Evolutionary conservation across 2,888 invertebrate genomes (phyloP).

Genomic region (Piscicola geometra): DNA sequence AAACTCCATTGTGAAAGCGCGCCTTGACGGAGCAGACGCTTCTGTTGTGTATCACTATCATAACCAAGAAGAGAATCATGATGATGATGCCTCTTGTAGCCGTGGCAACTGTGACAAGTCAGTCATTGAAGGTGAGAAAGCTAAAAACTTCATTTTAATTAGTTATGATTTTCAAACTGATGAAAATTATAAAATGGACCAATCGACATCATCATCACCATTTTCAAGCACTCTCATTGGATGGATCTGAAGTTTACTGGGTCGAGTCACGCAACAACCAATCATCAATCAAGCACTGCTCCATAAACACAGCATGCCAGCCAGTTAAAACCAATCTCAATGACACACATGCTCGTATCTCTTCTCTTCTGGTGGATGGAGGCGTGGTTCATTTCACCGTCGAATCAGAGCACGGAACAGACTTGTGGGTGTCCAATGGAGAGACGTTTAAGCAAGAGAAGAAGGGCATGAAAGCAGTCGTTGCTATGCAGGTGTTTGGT

Average conservation of each 20-base stretch:
- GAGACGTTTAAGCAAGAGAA: background rate
- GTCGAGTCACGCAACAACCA: slow-evolving; percentile 58
- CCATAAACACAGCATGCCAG: background rate
- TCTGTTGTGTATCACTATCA: no score
- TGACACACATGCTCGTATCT: background rate
- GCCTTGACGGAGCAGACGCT: no score
- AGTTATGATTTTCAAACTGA: no score
- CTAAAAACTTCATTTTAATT: no score
- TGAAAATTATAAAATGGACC: no score
- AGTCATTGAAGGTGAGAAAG: no score
- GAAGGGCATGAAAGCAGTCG: background rate
- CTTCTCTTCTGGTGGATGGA: slow-evolving; percentile 23
- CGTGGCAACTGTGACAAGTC: no score
- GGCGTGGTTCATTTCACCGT: background rate
- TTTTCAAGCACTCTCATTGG: slow-evolving; percentile 63
- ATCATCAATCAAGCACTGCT: background rate
- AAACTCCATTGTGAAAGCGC: no score
- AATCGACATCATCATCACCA: background rate
- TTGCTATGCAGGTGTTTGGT: background rate
- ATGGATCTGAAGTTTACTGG: slow-evolving; percentile 70
- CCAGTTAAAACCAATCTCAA: background rate
- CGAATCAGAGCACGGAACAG: background rate
- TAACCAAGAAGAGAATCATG: no score
- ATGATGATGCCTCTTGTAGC: no score
- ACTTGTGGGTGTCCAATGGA: background rate